phyloP scores from a whole-genome alignment of 2,888 invertebrate species.

The Megastigmus dorsalis region DNA sequence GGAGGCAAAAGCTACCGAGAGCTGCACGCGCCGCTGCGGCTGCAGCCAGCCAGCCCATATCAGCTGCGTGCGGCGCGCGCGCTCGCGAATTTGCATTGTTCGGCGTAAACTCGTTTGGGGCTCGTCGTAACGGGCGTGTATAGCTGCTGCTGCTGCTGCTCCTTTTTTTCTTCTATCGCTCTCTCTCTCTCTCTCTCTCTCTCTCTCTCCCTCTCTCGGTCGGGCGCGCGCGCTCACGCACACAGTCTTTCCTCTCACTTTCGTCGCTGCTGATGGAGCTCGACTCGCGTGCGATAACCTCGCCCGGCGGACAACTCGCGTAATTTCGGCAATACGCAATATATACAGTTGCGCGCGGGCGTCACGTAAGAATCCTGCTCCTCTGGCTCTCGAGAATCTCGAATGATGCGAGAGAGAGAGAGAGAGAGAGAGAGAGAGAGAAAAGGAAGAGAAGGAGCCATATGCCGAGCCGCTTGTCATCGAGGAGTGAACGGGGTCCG shows the following conservation, averaged over 20 bases:
- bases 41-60: no score
- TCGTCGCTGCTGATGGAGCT: no score
- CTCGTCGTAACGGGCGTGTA: no score
- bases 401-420: background rate
- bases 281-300: conserved; percentile 69
- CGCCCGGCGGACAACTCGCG: conserved; percentile 52
- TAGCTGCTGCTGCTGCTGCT: no score
- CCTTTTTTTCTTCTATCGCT: background rate
- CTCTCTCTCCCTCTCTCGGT: background rate
- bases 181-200: background rate
- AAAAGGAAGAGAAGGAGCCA: background rate
- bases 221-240: background rate
- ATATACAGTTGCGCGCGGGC: conserved; percentile 5
- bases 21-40: no score
- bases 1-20: no score
- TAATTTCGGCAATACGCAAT: conserved; percentile 59
- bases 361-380: conserved; percentile 34
- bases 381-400: no score
- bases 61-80: no score
- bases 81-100: conserved; percentile 20
- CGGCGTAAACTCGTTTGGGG: background rate
- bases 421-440: background rate
- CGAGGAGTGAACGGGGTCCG: background rate
- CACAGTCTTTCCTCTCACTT: conserved; percentile 67
- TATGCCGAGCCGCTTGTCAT: background rate